Conservation (phyloP, 2,113 vertebrate genomes). For the Pantherophis guttatus region DNA sequence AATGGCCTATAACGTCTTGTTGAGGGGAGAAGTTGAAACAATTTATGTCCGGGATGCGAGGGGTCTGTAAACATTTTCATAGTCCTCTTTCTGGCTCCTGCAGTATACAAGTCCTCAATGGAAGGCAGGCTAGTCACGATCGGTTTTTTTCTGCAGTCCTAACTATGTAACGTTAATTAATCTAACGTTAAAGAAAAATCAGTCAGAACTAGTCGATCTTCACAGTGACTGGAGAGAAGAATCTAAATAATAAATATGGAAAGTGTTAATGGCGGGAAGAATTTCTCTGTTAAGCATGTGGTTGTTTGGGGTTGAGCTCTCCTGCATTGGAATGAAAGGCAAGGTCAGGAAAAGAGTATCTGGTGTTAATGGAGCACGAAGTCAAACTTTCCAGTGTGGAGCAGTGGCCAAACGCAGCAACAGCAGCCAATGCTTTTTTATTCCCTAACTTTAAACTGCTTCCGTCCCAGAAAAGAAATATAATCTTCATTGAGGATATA, state of each 20-base stretch:
- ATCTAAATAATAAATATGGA: not conserved
- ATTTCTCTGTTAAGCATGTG: slow-evolving; percentile 11
- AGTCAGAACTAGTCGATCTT: not conserved
- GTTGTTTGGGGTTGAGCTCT: not conserved
- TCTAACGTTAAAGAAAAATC: not conserved
- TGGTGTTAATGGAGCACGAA: not conserved
- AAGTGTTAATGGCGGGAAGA: not conserved
- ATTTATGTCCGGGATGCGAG: no score
- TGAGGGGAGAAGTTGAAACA: no score
- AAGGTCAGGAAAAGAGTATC: not conserved
- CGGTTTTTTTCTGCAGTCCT: no score
- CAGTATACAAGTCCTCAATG: no score
- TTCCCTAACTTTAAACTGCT: slow-evolving; percentile 56
- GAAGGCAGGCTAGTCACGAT: no score
- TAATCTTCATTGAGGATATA: slow-evolving; percentile 42
- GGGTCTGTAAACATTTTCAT: no score
- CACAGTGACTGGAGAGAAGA: not conserved
- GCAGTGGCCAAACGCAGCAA: slow-evolving; percentile 33
- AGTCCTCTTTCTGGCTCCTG: no score
- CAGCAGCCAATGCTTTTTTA: slow-evolving; percentile 51
- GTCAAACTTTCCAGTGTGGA: slow-evolving; percentile 48
- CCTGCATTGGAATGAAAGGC: not conserved
- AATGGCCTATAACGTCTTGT: no score
- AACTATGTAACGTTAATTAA: not conserved
- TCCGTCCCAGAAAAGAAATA: slow-evolving; percentile 51